These are phyloP conservation scores for Psilopogon haemacephalus DNA, from an alignment of 2,113 vertebrate genomes.

Conservation along the genomic window DNA sequence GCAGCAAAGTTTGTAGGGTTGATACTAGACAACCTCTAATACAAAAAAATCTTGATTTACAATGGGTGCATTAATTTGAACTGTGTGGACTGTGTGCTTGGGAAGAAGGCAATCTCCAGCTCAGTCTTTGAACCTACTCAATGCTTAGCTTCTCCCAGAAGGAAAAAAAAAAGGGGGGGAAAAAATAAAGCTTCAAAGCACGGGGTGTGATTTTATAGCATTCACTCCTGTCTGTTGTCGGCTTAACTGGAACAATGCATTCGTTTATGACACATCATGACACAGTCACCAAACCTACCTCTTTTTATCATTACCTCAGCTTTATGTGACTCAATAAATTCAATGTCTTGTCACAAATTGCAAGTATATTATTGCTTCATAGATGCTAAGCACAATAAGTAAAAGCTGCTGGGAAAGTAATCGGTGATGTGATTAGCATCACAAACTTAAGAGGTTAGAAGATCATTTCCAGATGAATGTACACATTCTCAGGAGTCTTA, in stretches of 20 bases:
- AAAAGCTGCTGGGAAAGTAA: slow-evolving; percentile 11
- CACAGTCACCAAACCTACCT: not conserved
- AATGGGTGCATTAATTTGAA: not conserved
- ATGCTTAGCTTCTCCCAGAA: not conserved
- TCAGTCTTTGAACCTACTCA: not conserved
- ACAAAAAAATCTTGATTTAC: not conserved
- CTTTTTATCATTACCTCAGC: not conserved
- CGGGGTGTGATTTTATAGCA: not conserved
- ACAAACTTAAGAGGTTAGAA: slow-evolving; percentile 12
- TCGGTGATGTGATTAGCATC: not conserved
- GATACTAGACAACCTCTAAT: not conserved
- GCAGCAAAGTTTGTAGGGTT: not conserved
- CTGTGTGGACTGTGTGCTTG: not conserved
- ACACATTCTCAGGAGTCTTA: not conserved
- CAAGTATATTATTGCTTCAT: not conserved
- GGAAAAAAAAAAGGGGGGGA: not conserved
- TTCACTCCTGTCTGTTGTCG: not conserved
- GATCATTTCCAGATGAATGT: slow-evolving; percentile 20
- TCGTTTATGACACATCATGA: not conserved
- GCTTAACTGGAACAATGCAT: not conserved
- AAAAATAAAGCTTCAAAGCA: not conserved
- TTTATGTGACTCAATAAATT: not conserved
- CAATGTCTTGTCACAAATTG: not conserved
- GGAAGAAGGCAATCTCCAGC: not conserved
- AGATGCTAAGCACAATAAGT: not conserved